phyloP scores from a whole-genome alignment of 2,888 invertebrate species.

The Pogonocherus hispidulus region DNA sequence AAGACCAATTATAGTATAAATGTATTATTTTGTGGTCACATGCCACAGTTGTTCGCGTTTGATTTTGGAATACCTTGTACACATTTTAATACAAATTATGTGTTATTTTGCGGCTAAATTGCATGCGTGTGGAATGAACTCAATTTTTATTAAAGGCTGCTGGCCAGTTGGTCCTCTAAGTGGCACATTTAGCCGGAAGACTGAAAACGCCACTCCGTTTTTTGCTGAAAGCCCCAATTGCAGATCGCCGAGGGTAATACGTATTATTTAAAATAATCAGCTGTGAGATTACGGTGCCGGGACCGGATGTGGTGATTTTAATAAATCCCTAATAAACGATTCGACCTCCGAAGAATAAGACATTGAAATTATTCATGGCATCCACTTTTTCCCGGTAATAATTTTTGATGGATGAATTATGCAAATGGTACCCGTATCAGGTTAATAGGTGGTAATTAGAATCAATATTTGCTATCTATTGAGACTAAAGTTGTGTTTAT shows the following conservation, averaged over 20 bases:
- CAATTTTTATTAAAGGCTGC: not conserved
- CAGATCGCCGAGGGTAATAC: conserved; percentile 9
- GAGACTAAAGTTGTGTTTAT: not conserved
- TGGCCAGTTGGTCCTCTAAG: not conserved
- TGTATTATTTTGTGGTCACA: not conserved
- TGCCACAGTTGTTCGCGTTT: not conserved
- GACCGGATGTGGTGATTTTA: conserved; percentile 42
- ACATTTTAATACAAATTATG: not conserved
- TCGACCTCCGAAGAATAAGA: conserved; percentile 35
- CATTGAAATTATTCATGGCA: conserved; percentile 18
- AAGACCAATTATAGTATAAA: too few relatives aligned
- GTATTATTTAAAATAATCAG: conserved; percentile 40
- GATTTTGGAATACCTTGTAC: not conserved
- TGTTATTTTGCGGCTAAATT: not conserved
- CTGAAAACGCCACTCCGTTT: not conserved
- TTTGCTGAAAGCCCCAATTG: conserved; percentile 9
- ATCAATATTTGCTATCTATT: conserved; percentile 4
- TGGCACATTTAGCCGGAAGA: not conserved
- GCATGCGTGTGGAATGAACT: not conserved
- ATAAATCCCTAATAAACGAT: conserved; percentile 42
- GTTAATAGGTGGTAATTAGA: conserved; percentile 19
- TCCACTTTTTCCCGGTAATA: conserved; percentile 10
- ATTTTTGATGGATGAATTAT: conserved; percentile 24
- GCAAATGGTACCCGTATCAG: conserved; percentile 13
- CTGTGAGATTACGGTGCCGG: conserved; percentile 20